A percentile compares a stretch with the other conserved stretches of the same genome.
Evolutionary conservation across 2,888 invertebrate genomes (phyloP).

Genomic region (Catocala sponsa): DNA sequence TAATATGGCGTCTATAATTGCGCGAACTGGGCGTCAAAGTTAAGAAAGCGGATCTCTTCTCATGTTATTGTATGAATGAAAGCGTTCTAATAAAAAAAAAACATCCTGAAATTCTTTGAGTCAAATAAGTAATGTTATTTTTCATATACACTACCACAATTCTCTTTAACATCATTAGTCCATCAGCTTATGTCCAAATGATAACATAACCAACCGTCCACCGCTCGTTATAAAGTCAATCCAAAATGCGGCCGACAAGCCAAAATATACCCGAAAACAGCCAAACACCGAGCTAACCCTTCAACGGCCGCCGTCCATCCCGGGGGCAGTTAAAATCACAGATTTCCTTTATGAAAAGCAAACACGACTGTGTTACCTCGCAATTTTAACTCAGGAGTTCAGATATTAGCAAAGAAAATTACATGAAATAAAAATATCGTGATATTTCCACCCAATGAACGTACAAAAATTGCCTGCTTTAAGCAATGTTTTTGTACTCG

Average conservation of each 20-base stretch:
- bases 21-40: too few species aligned
- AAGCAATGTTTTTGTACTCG: neutral
- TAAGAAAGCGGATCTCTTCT: too few species aligned
- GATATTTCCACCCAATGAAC: too few species aligned
- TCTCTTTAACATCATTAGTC: slow-evolving; percentile 2
- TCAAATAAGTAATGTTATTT: too few species aligned
- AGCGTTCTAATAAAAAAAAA: too few species aligned
- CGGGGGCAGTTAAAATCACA: slow-evolving; percentile 65
- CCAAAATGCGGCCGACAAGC: slow-evolving; percentile 22
- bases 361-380: slow-evolving; percentile 49
- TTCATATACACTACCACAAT: too few species aligned
- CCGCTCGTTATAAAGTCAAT: slow-evolving; percentile 49
- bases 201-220: slow-evolving; percentile 46
- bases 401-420: slow-evolving; percentile 13
- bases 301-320: slow-evolving; percentile 27
- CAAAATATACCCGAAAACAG: slow-evolving; percentile 41
- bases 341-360: slow-evolving; percentile 70
- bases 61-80: too few species aligned
- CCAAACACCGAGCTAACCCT: slow-evolving; percentile 24
- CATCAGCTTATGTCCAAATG: slow-evolving; percentile 42
- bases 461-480: neutral
- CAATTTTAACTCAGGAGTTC: slow-evolving; percentile 22
- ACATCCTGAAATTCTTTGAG: too few species aligned
- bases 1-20: too few species aligned
- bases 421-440: neutral